Base-by-base conservation (phyloP, 2,797 vertebrate genomes). In the Cuculus canorus region DNA sequence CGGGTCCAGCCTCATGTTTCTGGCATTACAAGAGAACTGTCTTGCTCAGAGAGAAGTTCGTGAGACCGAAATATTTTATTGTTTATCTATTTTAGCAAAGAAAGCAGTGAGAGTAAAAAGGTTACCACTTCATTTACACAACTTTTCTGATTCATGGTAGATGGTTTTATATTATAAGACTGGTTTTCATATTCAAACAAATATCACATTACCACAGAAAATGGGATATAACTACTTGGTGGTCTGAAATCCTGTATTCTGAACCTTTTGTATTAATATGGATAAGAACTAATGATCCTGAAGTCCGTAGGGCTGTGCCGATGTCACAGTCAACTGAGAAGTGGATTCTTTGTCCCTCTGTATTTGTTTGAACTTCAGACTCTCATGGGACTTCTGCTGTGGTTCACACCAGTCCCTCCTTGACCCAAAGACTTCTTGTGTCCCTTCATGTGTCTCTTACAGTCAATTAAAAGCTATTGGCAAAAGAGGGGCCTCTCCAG, bases 41-140 rank as follows among this genome's bases (percentile, higher is more conserved):
- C 59, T 84, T 79, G 25, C 66, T 92, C 64, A 86, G 70, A 77
- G 72, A 54, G 11, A 84, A 73, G 60, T 39, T 50, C 1, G 2
- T 84, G 71, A 88, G 48, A 39, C 65, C 76, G 54, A 85, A 93
- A 43, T 88, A 56, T 85, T 66, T 33, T 71, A 4, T 11, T 86
- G 66, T 86, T 93, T 94, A 80, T 93, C 75, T 90, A 28, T 68
- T 88, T 90, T 57, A 96, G 68, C 56, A 90, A 82, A 84, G 64
- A 88, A 94, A 93, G 30, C 75, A 88, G 17, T 19, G 16, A 82
- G 71, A 85, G 37, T 14, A 61, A 41, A 82, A 73, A 73, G 86
- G 56, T 93, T 77, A 45, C 59, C 15, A 6, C 57, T 93, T 73
- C 10, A 92, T 94, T 93, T 93, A 75, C 32, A 71, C 56, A 52